Base-by-base conservation (phyloP, 2,888 invertebrate species). In the Plemyria rubiginata region DNA sequence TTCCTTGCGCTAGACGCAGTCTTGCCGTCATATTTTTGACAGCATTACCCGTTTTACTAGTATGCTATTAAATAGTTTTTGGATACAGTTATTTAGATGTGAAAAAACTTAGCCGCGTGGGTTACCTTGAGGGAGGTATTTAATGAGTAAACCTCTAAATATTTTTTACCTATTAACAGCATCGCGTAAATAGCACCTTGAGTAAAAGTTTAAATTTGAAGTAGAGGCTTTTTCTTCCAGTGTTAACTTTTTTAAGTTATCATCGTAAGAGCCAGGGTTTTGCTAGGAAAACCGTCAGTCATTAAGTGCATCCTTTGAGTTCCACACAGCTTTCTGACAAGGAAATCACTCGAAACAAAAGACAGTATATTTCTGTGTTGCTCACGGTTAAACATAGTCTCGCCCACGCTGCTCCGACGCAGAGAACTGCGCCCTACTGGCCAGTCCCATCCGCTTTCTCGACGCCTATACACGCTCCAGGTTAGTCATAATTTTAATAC, bases 311-410 rank as follows among this genome's bases (percentile, higher is more conserved):
- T 74, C 72, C 77, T 62, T 60, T 38, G 54, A 68, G 67, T 65
- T 69, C 70, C 66, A 71, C 76, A 72, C 78, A 71, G 72, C 65
- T 83, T 50, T 86, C 79, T 73, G 77, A 82, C 82, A 79, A 85
- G 85, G 86, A 90, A 90, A 88, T 82, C 84, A 79, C 80, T 82
- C 77, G 77, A 82, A 90, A 90, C 90, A 91, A 90, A 90, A 90
- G 90, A 89, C 87, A 86, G 83, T 90, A 87, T 91, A 91, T 88
- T 91, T 90, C 82, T 80, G 91, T 88, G 86, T 87, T 81, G 90
- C 90, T 92, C 91, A 88, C 86, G 84, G 83, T 90, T 92, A 92
- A 87, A 90, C 92, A 89, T 91, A 91, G 92, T 82, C 79, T 81
- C 92, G 77, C 91, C 91, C 87, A 90, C 90, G 79, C 84, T 73